phyloP scores from a whole-genome alignment of 1,140 invertebrate species.

The Vanessa atalanta region DNA sequence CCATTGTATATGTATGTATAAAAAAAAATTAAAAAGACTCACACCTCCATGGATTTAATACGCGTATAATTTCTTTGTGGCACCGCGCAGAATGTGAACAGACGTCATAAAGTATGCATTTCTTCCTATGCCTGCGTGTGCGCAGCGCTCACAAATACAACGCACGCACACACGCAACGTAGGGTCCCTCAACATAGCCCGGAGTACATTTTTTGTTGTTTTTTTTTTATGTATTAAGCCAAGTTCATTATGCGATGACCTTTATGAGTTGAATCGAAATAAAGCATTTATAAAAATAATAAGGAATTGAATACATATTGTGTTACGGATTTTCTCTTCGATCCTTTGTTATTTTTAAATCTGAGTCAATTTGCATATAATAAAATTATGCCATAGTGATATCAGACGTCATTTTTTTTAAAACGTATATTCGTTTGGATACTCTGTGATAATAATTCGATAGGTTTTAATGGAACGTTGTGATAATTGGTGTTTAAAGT shows the following conservation, averaged over 20 bases:
- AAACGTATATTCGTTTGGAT: no score
- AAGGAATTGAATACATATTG: conserved; percentile 18
- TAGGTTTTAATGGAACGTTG: no score
- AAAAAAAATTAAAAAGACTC: conserved; percentile 51
- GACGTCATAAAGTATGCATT: conserved; percentile 80
- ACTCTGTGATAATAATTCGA: no score
- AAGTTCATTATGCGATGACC: conserved; percentile 35
- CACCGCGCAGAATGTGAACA: conserved; percentile 76
- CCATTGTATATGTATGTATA: conserved; percentile 35
- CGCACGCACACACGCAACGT: conserved; percentile 15
- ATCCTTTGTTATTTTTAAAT: background rate
- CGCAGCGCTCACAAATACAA: background rate
- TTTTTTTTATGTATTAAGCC: conserved; percentile 26
- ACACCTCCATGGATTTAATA: conserved; percentile 78
- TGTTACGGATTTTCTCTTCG: conserved; percentile 10
- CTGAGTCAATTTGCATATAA: no score
- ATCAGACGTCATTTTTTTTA: no score
- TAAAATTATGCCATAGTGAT: no score
- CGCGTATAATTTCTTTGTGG: conserved; percentile 80
- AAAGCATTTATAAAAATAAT: conserved; percentile 16
- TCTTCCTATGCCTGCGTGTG: conserved; percentile 53
- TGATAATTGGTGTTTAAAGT: no score
- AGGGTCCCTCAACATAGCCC: conserved; percentile 35
- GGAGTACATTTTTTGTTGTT: conserved; percentile 10
- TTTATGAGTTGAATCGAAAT: conserved; percentile 25